Conservation (phyloP, 2,888 invertebrate species). For the Scaptomyza polygonia region DNA sequence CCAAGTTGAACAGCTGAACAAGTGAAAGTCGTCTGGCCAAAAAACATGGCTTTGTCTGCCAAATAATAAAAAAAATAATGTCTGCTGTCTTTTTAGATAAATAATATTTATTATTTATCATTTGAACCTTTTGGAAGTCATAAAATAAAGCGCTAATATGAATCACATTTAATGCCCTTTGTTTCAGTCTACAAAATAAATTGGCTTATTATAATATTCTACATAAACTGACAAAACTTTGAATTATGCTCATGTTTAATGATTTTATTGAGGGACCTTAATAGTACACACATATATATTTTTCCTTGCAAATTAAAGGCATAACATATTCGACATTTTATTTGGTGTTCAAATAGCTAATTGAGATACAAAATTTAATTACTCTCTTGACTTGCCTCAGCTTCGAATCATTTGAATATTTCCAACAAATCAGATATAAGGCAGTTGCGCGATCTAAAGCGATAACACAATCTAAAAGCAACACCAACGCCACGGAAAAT, state of each 20-base stretch:
- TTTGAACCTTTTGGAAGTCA: too few relatives aligned
- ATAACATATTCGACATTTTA: neutral
- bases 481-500: neutral
- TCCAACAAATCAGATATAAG: neutral
- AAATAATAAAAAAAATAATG: constrained; percentile 8
- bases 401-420: neutral
- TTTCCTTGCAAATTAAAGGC: neutral
- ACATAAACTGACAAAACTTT: too few relatives aligned
- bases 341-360: neutral
- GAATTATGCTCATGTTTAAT: too few relatives aligned
- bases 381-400: neutral
- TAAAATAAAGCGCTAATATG: neutral
- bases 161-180: neutral
- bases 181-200: neutral
- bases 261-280: too few relatives aligned
- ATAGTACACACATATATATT: too few relatives aligned
- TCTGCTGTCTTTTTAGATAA: neutral
- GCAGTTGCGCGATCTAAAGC: neutral
- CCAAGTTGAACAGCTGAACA: neutral
- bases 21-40: neutral
- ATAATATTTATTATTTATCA: neutral
- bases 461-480: neutral
- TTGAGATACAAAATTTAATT: neutral
- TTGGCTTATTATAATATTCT: too few relatives aligned
- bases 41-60: neutral